Evolutionary conservation across 1,140 invertebrate species (phyloP).

Genomic region (Heliconius congener): DNA sequence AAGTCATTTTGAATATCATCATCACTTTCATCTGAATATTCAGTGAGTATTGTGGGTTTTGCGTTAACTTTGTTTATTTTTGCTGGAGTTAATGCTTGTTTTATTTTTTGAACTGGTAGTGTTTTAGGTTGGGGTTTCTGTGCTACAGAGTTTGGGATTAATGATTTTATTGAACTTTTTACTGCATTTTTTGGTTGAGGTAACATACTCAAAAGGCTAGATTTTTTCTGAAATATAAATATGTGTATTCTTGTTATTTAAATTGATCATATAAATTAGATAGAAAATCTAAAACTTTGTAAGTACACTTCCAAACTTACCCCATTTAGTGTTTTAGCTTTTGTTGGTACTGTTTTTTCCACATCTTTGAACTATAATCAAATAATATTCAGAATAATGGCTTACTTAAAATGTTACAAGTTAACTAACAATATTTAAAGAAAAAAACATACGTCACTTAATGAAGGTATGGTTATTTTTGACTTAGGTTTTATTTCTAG

Average conservation of each 20-base stretch:
- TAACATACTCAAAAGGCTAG: slow-evolving; percentile 79
- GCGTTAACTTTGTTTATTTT: slow-evolving; percentile 50
- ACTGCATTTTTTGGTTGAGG: slow-evolving; percentile 79
- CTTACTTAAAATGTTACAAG: not conserved
- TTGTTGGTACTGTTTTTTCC: slow-evolving; percentile 67
- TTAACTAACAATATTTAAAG: not conserved
- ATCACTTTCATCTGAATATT: slow-evolving; percentile 76
- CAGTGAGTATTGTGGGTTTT: slow-evolving; percentile 44
- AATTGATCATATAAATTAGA: too few relatives aligned
- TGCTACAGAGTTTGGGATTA: slow-evolving; percentile 64
- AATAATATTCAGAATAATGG: slow-evolving; percentile 13
- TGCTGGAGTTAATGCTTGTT: slow-evolving; percentile 36
- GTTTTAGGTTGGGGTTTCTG: slow-evolving; percentile 63
- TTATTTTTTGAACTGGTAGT: slow-evolving; percentile 48
- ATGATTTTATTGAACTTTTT: slow-evolving; percentile 51
- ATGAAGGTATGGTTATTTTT: slow-evolving; percentile 69
- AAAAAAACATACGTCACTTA: slow-evolving; percentile 63
- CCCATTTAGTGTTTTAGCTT: slow-evolving; percentile 60
- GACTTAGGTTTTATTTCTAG: slow-evolving; percentile 65
- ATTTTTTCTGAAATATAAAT: slow-evolving; percentile 68
- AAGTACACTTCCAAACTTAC: slow-evolving; percentile 46
- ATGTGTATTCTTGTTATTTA: too few relatives aligned
- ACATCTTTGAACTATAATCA: slow-evolving; percentile 81
- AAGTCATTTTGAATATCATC: slow-evolving; percentile 79
- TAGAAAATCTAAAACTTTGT: not conserved